Base-by-base conservation (phyloP, 2,797 vertebrate genomes). In the Manis pentadactyla region DNA sequence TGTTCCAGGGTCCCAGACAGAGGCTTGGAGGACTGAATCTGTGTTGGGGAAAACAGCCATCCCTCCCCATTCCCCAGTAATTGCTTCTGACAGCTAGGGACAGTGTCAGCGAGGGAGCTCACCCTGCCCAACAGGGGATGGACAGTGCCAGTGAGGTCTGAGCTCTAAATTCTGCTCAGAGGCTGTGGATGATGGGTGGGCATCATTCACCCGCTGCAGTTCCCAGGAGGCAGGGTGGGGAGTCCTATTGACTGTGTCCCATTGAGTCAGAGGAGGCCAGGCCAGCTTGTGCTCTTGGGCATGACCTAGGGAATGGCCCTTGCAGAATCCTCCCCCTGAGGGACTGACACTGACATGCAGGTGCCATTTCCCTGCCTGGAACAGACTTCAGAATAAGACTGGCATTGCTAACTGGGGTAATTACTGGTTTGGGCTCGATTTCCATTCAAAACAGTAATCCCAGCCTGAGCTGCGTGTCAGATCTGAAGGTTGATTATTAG, bases 401-500 rank as follows among this genome's bases (percentile, higher is more conserved):
- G 97, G 94, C 97, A 87, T 87, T 75, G 0, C 63, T 84, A 93
- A 97, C 87, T 1, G 0, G 42, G 77, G 87, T 97, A 98, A 98
- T 97, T 95, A 94, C 93, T 95, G 94, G 97, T 97, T 98, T 97
- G 96, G 94, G 95, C 95, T 95, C 75, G 55, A 98, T 93, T 96
- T 94, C 39, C n/a, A 78, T 96, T 96, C 96, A 98, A 97, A 89
- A 96, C 86, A 94, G 81, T 97, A 91, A 97, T 98, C 87, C 97
- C 92, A 82, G 59, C 75, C 95, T 96, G 92, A 96, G 59, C 92
- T 90, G 79, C 92, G 94, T 97, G 97, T 97, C 97, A 97, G 94
- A 96, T 98, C 96, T 97, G 98, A 97, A 96, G 97, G 96, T 94
- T 97, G 97, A 97, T 97, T 89, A 96, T 97, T 95, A 93, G 39